Evolutionary conservation across 1,140 invertebrate species (phyloP), one percentile per base, ranked within the genome.

Genomic region (Drosophila ogumai): DNA sequence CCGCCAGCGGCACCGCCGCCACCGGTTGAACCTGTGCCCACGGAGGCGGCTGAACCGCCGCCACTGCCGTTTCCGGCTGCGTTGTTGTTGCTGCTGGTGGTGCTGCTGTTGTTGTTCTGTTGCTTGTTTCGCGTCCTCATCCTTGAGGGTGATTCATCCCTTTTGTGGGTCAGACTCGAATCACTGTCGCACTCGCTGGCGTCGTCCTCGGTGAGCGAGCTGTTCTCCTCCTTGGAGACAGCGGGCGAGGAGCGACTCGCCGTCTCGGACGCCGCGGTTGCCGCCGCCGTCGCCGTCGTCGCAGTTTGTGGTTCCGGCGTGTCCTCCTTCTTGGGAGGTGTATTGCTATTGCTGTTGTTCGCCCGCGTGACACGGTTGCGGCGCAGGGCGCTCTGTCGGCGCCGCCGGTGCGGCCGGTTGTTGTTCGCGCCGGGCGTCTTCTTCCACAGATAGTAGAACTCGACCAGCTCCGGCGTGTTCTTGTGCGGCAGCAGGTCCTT

Each of bases 371-470:
- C 97, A 68, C 97, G 95, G 68, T 98, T 98, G 75, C 98, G 94
- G 75, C 98, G 95, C 61, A 99, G 93, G n/a, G 97, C 98, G 78
- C 96, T 96, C 92, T 97, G 97, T 59, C 98, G 94, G 56, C 98
- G 94, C 94, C 98, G 94, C 58, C 98, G 94, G 91, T 99, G 97
- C 22, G 98, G 98, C 63, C 98, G 94, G 93, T 98, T 98, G 92
- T 97, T 98, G 92, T 98, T 97, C 47, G 98, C 98, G 82, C 97
- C 97, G n/a, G 98, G 98, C n/a, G 98, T 99, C 94, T 99, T 99
- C 94, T 99, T 99, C 99, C 99, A 99, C 92, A 99, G 95, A 94
- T 99, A 99, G 93, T 99, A 99, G 94, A 98, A 99, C 92, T 99
- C 98, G 31, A 99, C 98, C 82, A 99, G 94, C 91, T 99, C 98